phyloP scores from a whole-genome alignment of 37 sponge, comb jelly and placozoan genomes.

The Lycopodina hypogea region DNA sequence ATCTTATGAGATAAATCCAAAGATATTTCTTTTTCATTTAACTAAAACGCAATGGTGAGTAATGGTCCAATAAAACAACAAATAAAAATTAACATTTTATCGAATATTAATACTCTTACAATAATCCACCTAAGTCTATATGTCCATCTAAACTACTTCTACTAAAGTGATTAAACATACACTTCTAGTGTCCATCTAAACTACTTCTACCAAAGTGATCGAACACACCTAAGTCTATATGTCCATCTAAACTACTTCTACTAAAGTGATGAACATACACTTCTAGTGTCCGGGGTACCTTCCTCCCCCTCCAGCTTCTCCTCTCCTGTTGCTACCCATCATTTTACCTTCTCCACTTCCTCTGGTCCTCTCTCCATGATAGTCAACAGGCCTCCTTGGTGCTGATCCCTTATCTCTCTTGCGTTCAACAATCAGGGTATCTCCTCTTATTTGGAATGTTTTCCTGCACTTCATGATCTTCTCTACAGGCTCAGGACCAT shows the following conservation, averaged over 20 bases:
- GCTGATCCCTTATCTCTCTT: constrained; percentile 56
- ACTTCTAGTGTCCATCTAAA: not conserved
- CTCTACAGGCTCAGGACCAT: constrained; percentile 62
- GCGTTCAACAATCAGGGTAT: constrained; percentile 77
- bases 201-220: not conserved
- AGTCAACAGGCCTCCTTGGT: constrained; percentile 3
- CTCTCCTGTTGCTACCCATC: not conserved
- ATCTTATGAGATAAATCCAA: no score
- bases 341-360: constrained; percentile 11
- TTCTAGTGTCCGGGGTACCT: not conserved
- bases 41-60: no score
- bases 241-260: no score
- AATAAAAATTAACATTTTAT: no score
- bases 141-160: no score
- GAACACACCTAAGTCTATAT: no score
- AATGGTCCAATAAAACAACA: no score
- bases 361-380: not conserved
- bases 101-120: no score
- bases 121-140: no score
- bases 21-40: no score
- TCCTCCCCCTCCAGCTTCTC: constrained; percentile 18
- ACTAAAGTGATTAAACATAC: no score
- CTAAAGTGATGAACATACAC: not conserved
- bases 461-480: constrained; percentile 41
- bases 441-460: constrained; percentile 48